Percentiles rank a stretch among this genome's conserved stretches.
Evolutionary conservation across 2,797 vertebrate genomes (phyloP).

Genomic region (Pangasius mekongensis): DNA sequence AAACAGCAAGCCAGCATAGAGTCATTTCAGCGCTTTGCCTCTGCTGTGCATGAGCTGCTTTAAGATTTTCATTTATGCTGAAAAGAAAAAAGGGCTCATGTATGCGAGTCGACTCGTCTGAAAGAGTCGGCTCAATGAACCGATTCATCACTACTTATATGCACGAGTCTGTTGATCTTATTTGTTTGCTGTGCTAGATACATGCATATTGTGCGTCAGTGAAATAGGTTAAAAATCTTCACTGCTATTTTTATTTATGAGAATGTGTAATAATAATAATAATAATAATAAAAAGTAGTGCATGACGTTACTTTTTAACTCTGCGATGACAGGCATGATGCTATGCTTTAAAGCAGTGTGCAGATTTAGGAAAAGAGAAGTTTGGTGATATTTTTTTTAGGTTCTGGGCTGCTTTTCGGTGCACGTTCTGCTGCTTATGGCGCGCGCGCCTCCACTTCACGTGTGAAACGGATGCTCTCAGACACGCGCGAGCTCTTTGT

Average conservation of each 20-base stretch:
- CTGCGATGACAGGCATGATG: not conserved
- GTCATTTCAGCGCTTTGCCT: too few relatives aligned
- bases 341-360: not conserved
- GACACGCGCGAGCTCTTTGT: not conserved
- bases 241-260: not conserved
- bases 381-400: not conserved
- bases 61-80: not conserved
- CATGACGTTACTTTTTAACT: not conserved
- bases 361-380: not conserved
- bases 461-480: not conserved
- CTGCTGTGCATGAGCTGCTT: not conserved
- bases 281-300: not conserved
- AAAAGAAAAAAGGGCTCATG: not conserved
- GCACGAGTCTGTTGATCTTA: not conserved
- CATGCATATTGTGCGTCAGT: not conserved
- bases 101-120: not conserved
- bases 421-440: not conserved
- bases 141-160: not conserved
- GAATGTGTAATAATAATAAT: not conserved
- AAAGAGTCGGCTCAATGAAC: not conserved
- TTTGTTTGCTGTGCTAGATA: not conserved
- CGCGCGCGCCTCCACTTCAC: too few relatives aligned
- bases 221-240: not conserved
- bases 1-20: not conserved
- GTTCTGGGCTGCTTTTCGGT: not conserved